Conservation (phyloP, 1,140 invertebrate species). For the Cherax quadricarinatus region DNA sequence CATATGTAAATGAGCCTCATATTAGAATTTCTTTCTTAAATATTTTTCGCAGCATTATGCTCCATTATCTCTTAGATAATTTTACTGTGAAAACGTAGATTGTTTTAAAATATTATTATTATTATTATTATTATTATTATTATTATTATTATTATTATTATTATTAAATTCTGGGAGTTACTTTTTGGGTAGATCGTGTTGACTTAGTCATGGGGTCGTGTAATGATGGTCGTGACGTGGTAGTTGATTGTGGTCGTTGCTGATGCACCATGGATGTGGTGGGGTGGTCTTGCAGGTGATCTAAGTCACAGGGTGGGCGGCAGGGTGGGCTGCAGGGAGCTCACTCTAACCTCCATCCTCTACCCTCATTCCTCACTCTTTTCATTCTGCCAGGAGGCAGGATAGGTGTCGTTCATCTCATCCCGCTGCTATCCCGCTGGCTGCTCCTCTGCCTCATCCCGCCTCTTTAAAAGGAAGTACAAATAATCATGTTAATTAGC, state of each 20-base stretch:
- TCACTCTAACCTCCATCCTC: neutral
- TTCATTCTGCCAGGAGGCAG: neutral
- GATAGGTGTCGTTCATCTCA: neutral
- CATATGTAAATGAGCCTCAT: too few relatives aligned
- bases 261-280: neutral
- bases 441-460: neutral
- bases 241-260: neutral
- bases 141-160: too few relatives aligned
- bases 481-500: constrained; percentile 22
- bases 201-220: too few relatives aligned
- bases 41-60: too few relatives aligned
- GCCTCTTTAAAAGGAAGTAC: neutral
- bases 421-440: neutral
- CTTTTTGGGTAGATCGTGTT: too few relatives aligned
- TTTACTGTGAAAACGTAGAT: too few relatives aligned
- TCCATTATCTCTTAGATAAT: too few relatives aligned
- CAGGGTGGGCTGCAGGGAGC: neutral
- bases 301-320: neutral
- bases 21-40: too few relatives aligned
- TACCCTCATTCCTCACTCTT: neutral
- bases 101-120: too few relatives aligned
- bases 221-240: neutral
- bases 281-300: too few relatives aligned
- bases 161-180: too few relatives aligned
- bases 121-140: too few relatives aligned